Conservation (phyloP, 2,888 invertebrate genomes). For the Orchestes rusci region DNA sequence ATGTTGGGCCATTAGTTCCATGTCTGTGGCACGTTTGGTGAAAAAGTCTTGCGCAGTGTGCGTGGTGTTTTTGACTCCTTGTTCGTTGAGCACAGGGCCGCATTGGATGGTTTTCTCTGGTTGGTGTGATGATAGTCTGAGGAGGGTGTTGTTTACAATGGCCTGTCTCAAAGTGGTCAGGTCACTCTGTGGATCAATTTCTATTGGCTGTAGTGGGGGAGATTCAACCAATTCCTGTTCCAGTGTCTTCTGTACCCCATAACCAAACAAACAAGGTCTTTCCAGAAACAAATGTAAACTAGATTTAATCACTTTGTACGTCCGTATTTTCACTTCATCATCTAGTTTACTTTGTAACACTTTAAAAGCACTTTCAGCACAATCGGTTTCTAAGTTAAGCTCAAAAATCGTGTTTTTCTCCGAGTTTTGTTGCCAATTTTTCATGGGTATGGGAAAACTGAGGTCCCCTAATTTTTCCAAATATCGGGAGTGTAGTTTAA, state of each 20-base stretch:
- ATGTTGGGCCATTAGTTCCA: conserved; percentile 60
- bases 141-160: conserved; percentile 38
- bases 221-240: background rate
- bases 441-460: conserved; percentile 52
- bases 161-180: conserved; percentile 39
- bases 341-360: conserved; percentile 8
- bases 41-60: conserved; percentile 49
- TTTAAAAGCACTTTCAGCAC: too few relatives aligned
- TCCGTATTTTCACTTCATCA: conserved; percentile 15
- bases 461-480: conserved; percentile 54
- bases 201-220: background rate
- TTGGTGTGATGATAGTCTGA: conserved; percentile 40
- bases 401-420: background rate
- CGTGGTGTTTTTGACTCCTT: conserved; percentile 47
- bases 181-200: background rate
- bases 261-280: conserved; percentile 37
- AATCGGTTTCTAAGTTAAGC: background rate
- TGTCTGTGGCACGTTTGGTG: conserved; percentile 55
- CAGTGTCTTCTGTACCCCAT: conserved; percentile 35
- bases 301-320: conserved; percentile 36
- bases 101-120: conserved; percentile 43
- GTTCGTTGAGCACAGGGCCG: conserved; percentile 55
- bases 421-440: conserved; percentile 47
- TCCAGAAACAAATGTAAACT: conserved; percentile 51
- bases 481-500: conserved; percentile 55